Base-by-base conservation (phyloP, 2,113 vertebrate genomes). In the Chrysochloris asiatica region DNA sequence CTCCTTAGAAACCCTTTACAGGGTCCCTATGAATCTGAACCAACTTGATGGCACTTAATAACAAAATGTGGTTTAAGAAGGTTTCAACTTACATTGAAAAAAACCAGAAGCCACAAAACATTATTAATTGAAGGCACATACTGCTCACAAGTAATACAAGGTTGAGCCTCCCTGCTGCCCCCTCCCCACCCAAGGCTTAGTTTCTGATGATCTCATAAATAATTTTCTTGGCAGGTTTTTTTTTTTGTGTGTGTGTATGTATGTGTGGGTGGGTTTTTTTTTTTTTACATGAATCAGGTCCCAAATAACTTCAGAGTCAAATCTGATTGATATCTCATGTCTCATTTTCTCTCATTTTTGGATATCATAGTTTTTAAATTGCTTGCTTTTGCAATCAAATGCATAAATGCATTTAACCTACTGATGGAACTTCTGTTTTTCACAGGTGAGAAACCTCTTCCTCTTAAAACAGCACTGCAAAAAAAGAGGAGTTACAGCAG, bases 361-460 rank as follows among this genome's bases (percentile, higher is more conserved):
- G 33, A 63, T 33, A 33, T 33, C 30, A 4, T 63, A 22, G n/a
- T 69, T 67, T 69, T 80, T 67, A 63, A 83, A 52, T 76, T 36
- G 17, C 56, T 54, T 94, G 28, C 41, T 67, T 78, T 73, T 88
- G 84, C n/a, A 69, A 4, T 50, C 77, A 84, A 2, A 76, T 89
- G 38, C 41, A 54, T 90, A 84, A 2, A 76, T 89, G 38, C 41
- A 54, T 90, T 82, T 94, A 72, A 54, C 52, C 83, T 63, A 2
- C 54, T 91, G 76, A 90, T 14, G 0, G 17, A 1, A 63, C 22
- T 86, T 47, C 16, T 13, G 93, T 95, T 93, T 86, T 6, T n/a
- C 52, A 28, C 28, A 98, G 98, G 98, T 93, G 98, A 98, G 93
- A 98, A 98, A 67, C 96, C 98, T 93, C 97, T 98, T 81, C 97